Evolutionary conservation across 2,797 vertebrate genomes (phyloP).

Genomic region (Rhincodon typus): DNA sequence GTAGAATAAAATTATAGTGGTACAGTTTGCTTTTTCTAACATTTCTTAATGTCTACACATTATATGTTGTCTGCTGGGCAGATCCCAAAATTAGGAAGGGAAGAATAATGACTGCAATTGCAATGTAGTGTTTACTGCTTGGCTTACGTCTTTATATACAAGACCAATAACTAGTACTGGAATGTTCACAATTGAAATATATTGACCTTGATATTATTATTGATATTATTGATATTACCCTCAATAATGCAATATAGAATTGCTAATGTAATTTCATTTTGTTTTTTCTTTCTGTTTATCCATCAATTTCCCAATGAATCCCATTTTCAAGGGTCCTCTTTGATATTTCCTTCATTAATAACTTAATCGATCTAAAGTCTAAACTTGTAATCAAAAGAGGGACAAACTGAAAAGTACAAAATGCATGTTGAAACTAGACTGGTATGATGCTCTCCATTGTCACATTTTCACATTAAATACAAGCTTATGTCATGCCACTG

Average conservation of each 20-base stretch:
- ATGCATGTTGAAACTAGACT: not conserved
- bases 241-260: conserved; percentile 8
- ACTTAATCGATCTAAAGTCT: not conserved
- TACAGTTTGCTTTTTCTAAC: conserved; percentile 1
- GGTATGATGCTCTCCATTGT: not conserved
- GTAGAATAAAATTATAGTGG: not conserved
- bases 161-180: not conserved
- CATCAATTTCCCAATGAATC: conserved; percentile 7
- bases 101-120: conserved; percentile 31
- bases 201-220: conserved; percentile 27
- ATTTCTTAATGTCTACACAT: conserved; percentile 15
- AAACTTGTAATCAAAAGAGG: not conserved
- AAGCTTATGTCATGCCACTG: not conserved
- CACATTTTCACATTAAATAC: not conserved
- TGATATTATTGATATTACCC: too few relatives aligned
- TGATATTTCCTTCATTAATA: not conserved
- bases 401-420: not conserved
- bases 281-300: conserved; percentile 3
- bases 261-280: conserved; percentile 22
- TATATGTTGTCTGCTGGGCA: not conserved
- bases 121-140: not conserved
- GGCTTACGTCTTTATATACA: conserved; percentile 6
- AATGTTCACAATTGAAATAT: conserved; percentile 13
- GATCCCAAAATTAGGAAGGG: conserved; percentile 29
- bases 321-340: not conserved